Conservation (phyloP, 2,797 vertebrate species). For the Propithecus deckenii region DNA sequence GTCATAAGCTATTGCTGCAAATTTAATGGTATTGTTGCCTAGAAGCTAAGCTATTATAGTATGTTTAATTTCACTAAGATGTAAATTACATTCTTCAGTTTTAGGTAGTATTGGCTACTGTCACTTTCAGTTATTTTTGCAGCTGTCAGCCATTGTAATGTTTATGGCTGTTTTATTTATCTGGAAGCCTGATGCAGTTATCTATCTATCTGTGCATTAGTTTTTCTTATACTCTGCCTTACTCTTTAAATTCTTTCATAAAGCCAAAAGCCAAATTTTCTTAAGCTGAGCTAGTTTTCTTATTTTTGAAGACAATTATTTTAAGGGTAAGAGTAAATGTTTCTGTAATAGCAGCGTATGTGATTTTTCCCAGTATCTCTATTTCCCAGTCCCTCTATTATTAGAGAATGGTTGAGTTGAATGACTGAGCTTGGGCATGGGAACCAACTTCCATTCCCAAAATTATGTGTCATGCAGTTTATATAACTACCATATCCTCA, state of each 20-base stretch:
- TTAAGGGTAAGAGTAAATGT: background rate
- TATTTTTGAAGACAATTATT: background rate
- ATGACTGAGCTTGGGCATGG: background rate
- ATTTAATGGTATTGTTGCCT: conserved; percentile 86
- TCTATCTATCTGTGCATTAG: background rate
- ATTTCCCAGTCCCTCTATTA: background rate
- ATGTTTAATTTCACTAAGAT: conserved; percentile 89
- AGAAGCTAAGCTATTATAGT: conserved; percentile 85
- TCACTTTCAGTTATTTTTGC: conserved; percentile 79
- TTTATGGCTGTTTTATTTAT: conserved; percentile 81
- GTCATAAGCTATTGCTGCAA: conserved; percentile 86
- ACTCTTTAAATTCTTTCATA: conserved; percentile 15
- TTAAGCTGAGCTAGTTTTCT: background rate
- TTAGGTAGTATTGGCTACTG: conserved; percentile 81
- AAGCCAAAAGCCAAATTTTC: background rate
- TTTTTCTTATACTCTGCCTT: conserved; percentile 54
- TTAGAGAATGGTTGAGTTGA: background rate
- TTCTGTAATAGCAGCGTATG: background rate
- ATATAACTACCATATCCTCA: background rate
- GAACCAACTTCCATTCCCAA: background rate
- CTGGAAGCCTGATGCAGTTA: conserved; percentile 69
- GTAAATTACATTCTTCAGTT: conserved; percentile 86
- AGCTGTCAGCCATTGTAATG: conserved; percentile 80
- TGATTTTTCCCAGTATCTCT: background rate
- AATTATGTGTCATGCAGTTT: background rate